phyloP scores from a whole-genome alignment of 2,113 vertebrate genomes.

The Copsychus sechellarum region DNA sequence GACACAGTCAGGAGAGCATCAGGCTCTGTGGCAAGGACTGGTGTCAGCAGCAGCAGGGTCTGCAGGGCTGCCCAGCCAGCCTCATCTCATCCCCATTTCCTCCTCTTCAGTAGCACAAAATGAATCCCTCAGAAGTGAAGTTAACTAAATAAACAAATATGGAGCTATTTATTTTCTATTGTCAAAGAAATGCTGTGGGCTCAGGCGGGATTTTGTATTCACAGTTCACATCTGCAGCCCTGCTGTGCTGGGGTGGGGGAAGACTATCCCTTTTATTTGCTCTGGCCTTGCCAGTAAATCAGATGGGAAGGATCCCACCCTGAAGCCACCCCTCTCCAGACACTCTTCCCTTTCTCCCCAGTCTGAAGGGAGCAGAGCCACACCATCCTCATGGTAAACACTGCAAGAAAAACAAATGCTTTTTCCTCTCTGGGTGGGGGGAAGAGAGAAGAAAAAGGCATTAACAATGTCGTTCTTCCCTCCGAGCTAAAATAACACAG shows the following conservation, averaged over 20 bases:
- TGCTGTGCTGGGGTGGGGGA: slow-evolving; percentile 11
- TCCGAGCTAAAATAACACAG: background rate
- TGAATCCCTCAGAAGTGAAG: slow-evolving; percentile 53
- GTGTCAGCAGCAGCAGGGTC: background rate
- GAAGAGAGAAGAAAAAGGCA: background rate
- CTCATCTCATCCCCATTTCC: background rate
- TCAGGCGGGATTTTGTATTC: slow-evolving; percentile 7
- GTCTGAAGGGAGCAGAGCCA: background rate
- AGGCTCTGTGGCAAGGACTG: background rate
- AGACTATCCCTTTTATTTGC: background rate
- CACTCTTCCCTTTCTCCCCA: background rate
- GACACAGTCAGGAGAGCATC: background rate
- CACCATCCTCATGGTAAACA: background rate
- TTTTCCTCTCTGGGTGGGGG: background rate
- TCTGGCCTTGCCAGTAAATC: background rate
- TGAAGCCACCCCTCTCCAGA: background rate
- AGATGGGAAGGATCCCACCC: slow-evolving; percentile 19
- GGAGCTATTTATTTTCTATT: slow-evolving; percentile 58
- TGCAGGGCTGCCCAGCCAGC: background rate
- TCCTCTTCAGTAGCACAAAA: slow-evolving; percentile 47
- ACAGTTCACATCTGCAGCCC: slow-evolving; percentile 53
- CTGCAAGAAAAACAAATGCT: background rate
- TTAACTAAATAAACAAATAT: slow-evolving; percentile 64
- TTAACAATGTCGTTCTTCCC: background rate
- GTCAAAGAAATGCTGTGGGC: slow-evolving; percentile 46